Evolutionary conservation across 2,888 invertebrate species (phyloP), one percentile per base, ranked within the genome.

Genomic region (Scaptomyza tumidula): DNA sequence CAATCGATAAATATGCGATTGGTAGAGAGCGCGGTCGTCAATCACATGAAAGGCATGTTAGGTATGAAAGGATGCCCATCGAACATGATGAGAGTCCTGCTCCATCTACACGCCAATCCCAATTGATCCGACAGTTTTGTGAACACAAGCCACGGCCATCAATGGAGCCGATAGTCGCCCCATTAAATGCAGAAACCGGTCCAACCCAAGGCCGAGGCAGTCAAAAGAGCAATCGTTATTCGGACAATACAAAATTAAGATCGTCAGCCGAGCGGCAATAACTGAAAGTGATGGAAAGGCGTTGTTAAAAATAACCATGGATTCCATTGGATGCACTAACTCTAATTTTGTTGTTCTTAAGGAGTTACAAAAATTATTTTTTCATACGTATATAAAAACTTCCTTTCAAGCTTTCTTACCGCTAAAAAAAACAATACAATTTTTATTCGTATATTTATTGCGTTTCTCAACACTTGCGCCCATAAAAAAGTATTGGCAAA

Each of bases 401-500:
- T 19, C 2, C 19, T 19, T 1, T 2, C 19, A 19, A 19, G 19
- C 19, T 19, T 19, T 19, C 19, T 19, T 19, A 19, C 19, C 1
- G 19, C 19, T 19, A 19, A 19, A 19, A 19, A 19, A 19, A 1
- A 19, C 19, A 19, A 19, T n/a, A n/a, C n/a, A n/a, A n/a, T n/a
- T n/a, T 19, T 43, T 43, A 43, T 43, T 43, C 11, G 11, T 19
- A 3, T 19, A 11, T 33, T 37, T 37, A 19, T 3, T 14, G 39
- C 1, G 14, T 39, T 39, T 7, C 14, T 68, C 29, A 39, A 27
- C 37, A 33, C 9, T 39, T 56, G 14, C 59, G 62, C 0, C 62
- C 75, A 39, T 75, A 77, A 54, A 75, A 75, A 2, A 75, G 68
- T 1, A 50, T 11, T 0, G 73, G 67, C 7, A 75, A 41, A 7